Base-by-base conservation (phyloP, 2,888 invertebrate species). In the Acrobasis consociella region DNA sequence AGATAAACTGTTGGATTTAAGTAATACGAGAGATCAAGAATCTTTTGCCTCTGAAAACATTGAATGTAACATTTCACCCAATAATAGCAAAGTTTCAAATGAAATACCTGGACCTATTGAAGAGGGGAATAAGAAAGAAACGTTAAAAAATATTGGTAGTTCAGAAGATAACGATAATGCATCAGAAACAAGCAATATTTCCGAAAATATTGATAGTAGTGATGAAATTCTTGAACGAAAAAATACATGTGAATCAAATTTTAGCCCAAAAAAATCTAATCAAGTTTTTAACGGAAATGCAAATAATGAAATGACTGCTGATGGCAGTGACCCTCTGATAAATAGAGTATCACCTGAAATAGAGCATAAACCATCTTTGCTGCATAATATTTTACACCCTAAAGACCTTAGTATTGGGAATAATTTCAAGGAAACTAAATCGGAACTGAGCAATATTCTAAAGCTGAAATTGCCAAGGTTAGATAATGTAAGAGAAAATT, bases 321-420 rank as follows among this genome's bases (percentile, higher is more conserved):
- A 80, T 68, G 82, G 84, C 3, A 89, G 87, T 72, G 77, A 81
- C 63, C 67, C 78, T 15, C 51, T 78, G 51, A 63, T 71, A 15
- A 75, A 72, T 51, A 71, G 64, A 58, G 46, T 75, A 58, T 49
- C 46, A 15, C 65, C 69, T 46, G 61, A 65, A 53, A 65, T 62
- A 9, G 67, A 65, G 17, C 58, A 72, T 9, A 63, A 59, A 13
- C 66, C 73, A 31, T 62, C 75, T 31, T 63, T 69, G 5, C 59
- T 69, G 31, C 68, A 72, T 60, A 64, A 69, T 52, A 64, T 73
- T 62, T 64, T 73, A 37, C 68, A 76, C 13, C 39, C 49, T 10
- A 50, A 38, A 16, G n/a, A 5, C 15, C 31, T 17, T 5, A 56
- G 11, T 22, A 56, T 13, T 22, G 52, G 31, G 5, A 31, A 9